A percentile compares a stretch with the other conserved stretches of the same genome.
These are phyloP conservation scores for Pheosia tremula DNA, from an alignment of 2,888 invertebrate genomes.

Conservation along the genomic window DNA sequence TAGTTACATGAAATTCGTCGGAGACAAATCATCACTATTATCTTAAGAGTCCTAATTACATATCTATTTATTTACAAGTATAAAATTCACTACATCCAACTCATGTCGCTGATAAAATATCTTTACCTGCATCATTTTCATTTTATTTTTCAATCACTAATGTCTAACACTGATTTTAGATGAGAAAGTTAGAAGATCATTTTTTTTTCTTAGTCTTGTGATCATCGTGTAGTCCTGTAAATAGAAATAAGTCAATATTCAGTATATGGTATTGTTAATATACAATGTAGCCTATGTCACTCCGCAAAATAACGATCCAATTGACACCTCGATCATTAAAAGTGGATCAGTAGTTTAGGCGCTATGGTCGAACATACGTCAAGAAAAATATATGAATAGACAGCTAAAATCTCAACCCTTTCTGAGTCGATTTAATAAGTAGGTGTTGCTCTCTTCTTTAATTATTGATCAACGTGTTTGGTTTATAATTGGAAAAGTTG, in stretches of 20 bases:
- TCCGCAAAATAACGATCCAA: no score
- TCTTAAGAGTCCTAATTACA: constrained; percentile 65
- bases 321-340: no score
- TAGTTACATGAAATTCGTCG: constrained; percentile 65
- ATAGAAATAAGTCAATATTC: constrained; percentile 15
- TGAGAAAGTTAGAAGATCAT: constrained; percentile 55
- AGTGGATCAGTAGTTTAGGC: no score
- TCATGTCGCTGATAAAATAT: constrained; percentile 64
- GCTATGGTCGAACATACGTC: no score
- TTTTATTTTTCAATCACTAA: constrained; percentile 62
- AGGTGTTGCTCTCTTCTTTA: no score
- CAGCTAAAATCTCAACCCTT: no score
- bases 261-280: no score
- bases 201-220: constrained; percentile 43
- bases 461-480: no score
- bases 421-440: no score
- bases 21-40: constrained; percentile 76
- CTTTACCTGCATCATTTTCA: constrained; percentile 58
- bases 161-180: constrained; percentile 74
- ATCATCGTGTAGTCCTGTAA: constrained; percentile 77
- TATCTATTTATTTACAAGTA: constrained; percentile 78
- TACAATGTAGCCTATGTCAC: no score
- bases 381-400: no score
- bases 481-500: no score
- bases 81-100: constrained; percentile 74